Evolutionary conservation across 2,888 invertebrate genomes (phyloP).

Genomic region (Caenorhabditis afra): DNA sequence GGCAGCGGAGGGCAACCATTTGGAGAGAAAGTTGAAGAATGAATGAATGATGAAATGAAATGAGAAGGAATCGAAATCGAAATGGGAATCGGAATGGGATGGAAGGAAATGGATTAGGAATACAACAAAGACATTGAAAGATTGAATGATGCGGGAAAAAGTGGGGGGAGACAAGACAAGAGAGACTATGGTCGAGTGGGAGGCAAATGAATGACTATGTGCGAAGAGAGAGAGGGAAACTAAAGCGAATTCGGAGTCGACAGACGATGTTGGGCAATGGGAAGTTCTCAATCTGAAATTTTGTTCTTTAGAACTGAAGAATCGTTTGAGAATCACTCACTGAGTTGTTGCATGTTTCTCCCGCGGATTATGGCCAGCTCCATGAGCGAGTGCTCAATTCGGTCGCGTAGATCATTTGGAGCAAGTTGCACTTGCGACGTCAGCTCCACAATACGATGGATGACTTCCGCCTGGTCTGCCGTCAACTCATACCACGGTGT

Average conservation of each 20-base stretch:
- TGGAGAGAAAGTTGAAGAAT: neutral
- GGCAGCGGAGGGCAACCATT: too few species aligned
- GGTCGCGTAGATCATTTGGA: slow-evolving; percentile 5
- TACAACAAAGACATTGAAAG: neutral
- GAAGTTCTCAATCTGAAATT: slow-evolving; percentile 21
- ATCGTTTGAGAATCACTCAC: neutral
- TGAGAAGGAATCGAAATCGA: neutral
- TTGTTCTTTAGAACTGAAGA: too few species aligned
- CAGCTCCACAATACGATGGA: slow-evolving; percentile 10
- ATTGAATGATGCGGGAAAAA: too few species aligned
- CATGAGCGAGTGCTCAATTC: slow-evolving; percentile 28
- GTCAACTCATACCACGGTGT: slow-evolving; percentile 42
- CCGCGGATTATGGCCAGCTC: slow-evolving; percentile 37
- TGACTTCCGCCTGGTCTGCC: slow-evolving; percentile 27
- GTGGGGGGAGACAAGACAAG: too few species aligned
- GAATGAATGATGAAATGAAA: too few species aligned
- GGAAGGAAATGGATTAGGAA: neutral
- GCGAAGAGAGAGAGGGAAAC: neutral
- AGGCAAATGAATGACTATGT: too few species aligned
- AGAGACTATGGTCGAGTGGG: too few species aligned
- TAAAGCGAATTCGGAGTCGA: neutral
- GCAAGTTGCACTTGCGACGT: neutral
- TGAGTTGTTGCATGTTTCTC: slow-evolving; percentile 1
- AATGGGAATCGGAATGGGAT: neutral
- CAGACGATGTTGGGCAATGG: too few species aligned